Percentiles rank a stretch among this genome's conserved stretches.
Evolutionary conservation across 2,888 invertebrate species (phyloP).

Genomic region (Acrocera orbiculus): DNA sequence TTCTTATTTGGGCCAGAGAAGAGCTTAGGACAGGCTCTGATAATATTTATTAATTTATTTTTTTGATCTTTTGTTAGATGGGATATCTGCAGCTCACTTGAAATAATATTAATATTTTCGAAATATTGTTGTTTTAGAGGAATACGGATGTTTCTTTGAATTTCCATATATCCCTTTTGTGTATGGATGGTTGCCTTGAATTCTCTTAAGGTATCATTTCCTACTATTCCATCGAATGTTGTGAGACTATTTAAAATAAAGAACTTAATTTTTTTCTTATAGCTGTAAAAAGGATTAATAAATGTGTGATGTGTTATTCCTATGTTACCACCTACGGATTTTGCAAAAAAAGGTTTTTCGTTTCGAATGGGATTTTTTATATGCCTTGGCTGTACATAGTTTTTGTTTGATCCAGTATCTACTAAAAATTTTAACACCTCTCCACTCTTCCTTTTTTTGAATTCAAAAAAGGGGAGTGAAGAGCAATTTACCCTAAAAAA

Average conservation of each 20-base stretch:
- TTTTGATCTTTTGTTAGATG: slow-evolving; percentile 1
- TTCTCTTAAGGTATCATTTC: slow-evolving; percentile 8
- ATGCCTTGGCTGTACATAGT: slow-evolving; percentile 10
- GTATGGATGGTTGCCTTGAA: slow-evolving; percentile 5
- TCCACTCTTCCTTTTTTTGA: slow-evolving; percentile 10
- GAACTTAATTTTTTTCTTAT: slow-evolving; percentile 7
- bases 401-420: slow-evolving; percentile 12
- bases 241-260: slow-evolving; percentile 6
- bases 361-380: slow-evolving; percentile 8
- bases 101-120: slow-evolving; percentile 3
- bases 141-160: slow-evolving; percentile 1
- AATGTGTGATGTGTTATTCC: slow-evolving; percentile 9
- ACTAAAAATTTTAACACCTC: slow-evolving; percentile 12
- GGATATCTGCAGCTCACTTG: neutral
- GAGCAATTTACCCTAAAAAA: slow-evolving; percentile 14
- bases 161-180: slow-evolving; percentile 6
- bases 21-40: neutral
- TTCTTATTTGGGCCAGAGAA: neutral
- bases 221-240: slow-evolving; percentile 8
- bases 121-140: slow-evolving; percentile 3
- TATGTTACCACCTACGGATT: slow-evolving; percentile 9
- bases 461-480: slow-evolving; percentile 13
- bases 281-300: slow-evolving; percentile 4
- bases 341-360: slow-evolving; percentile 9
- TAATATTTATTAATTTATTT: neutral